Evolutionary conservation across 2,888 invertebrate species (phyloP).

Genomic region (Ophion slaviceki): DNA sequence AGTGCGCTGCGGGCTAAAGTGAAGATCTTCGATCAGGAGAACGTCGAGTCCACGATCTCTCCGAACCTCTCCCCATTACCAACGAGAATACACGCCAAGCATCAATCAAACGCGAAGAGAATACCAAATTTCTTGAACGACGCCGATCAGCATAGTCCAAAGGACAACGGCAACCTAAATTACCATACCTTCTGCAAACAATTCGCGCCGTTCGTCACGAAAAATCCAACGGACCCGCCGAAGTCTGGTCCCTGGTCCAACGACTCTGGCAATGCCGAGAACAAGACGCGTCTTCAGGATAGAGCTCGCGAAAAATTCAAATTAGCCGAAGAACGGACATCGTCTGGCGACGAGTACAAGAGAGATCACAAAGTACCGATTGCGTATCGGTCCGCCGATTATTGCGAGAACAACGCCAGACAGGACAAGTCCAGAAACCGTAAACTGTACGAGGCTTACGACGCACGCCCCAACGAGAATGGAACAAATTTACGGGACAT

Average conservation of each 20-base stretch:
- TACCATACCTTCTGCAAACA: slow-evolving; percentile 77
- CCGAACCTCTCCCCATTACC: slow-evolving; percentile 30
- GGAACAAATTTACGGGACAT: slow-evolving; percentile 37
- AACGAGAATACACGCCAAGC: slow-evolving; percentile 63
- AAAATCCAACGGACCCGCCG: slow-evolving; percentile 61
- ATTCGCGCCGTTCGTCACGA: slow-evolving; percentile 68
- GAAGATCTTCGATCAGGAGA: slow-evolving; percentile 75
- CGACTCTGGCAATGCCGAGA: slow-evolving; percentile 7
- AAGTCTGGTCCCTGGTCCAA: slow-evolving; percentile 53
- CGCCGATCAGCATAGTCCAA: slow-evolving; percentile 61
- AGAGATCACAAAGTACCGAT: slow-evolving; percentile 32
- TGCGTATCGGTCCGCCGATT: slow-evolving; percentile 34
- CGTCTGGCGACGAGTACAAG: slow-evolving; percentile 14
- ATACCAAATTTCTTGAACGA: slow-evolving; percentile 34
- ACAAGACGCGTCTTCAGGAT: background rate
- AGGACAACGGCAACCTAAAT: slow-evolving; percentile 74
- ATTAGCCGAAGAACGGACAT: background rate
- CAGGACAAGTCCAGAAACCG: slow-evolving; percentile 40
- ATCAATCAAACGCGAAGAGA: slow-evolving; percentile 50
- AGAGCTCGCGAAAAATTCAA: slow-evolving; percentile 29
- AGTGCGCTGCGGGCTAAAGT: slow-evolving; percentile 75
- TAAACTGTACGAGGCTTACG: slow-evolving; percentile 54
- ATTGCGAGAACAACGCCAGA: slow-evolving; percentile 28
- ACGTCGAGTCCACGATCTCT: background rate
- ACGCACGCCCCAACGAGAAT: background rate